Base-by-base conservation (phyloP, 2,888 invertebrate genomes). In the Oxycera nigricornis region DNA sequence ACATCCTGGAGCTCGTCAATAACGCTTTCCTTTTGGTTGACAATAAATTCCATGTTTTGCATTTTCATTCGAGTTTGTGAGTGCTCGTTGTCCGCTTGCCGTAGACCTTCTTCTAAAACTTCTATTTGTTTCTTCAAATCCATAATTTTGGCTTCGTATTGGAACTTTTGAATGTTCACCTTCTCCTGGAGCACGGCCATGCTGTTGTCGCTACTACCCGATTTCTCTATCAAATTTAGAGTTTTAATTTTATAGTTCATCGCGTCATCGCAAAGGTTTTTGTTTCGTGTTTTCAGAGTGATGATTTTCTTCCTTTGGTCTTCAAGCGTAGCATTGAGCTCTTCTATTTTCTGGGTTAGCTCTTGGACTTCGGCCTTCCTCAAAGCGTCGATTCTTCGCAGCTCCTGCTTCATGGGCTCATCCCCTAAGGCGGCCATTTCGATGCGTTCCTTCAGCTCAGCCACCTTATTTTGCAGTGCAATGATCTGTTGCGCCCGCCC, bases 401-500 rank as follows among this genome's bases (percentile, higher is more conserved):
- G 86, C 17, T 87, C 79, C 82, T 52, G 52, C 52, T 74, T 70
- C 17, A 57, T 28, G 20, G 41, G 7, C 17, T 77, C 73, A 52
- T 73, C 62, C 57, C 68, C 72, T 59, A 52, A 1, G 31, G 11
- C 31, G 14, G 41, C 26, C 3, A 31, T 28, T 1, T 78, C 79
- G 0, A 92, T 79, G 80, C 90, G 92, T 24, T 88, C 88, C 79
- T 90, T 91, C 0, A 93, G 82, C 67, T 93, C 92, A 4, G 82
- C 83, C 65, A 92, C 85, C 85, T 91, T 92, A 72, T 89, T 89
- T 81, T 92, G 92, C 62, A 94, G 83, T 14, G 89, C 84, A 0
- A 90, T 82, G 75, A 94, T 92, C 80, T 92, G 91, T 80, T 94
- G 92, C 1, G 93, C 91, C 77, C 94, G 87, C 0, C 94, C 94